Conservation (phyloP, 1,140 invertebrate species). For the Triops longicaudatus region DNA sequence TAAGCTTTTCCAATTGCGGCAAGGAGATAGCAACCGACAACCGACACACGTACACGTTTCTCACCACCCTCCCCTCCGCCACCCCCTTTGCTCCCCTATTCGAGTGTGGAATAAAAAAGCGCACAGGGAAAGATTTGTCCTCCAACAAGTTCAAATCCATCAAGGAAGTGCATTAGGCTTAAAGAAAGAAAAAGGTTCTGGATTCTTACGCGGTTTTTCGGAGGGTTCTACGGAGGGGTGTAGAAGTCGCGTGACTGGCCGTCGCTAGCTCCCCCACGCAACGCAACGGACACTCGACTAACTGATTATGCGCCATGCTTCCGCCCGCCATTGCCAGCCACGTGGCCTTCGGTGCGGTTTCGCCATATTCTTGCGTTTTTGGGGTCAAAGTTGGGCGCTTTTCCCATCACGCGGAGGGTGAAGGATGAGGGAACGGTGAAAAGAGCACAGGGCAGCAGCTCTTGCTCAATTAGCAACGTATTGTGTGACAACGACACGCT, state of each 20-base stretch:
- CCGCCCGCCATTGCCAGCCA: neutral
- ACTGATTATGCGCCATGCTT: neutral
- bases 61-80: too few relatives aligned
- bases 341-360: too few relatives aligned
- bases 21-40: neutral
- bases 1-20: constrained; percentile 9
- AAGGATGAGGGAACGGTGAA: neutral
- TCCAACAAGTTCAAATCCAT: neutral
- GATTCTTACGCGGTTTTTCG: too few relatives aligned
- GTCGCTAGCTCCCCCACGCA: neutral
- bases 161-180: constrained; percentile 9
- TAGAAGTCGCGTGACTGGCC: neutral
- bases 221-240: neutral
- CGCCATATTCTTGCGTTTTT: too few relatives aligned
- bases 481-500: constrained; percentile 12
- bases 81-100: too few relatives aligned
- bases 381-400: too few relatives aligned
- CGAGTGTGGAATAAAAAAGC: too few relatives aligned
- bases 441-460: neutral
- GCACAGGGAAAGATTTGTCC: neutral
- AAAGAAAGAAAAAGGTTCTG: neutral
- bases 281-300: neutral
- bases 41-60: neutral
- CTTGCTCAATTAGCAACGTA: constrained; percentile 10
- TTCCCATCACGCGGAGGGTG: too few relatives aligned